A percentile compares a stretch with the other conserved stretches of the same genome.
These are phyloP conservation scores for Ennomos quercinarius DNA, from an alignment of 2,888 invertebrate species.

Conservation along the genomic window DNA sequence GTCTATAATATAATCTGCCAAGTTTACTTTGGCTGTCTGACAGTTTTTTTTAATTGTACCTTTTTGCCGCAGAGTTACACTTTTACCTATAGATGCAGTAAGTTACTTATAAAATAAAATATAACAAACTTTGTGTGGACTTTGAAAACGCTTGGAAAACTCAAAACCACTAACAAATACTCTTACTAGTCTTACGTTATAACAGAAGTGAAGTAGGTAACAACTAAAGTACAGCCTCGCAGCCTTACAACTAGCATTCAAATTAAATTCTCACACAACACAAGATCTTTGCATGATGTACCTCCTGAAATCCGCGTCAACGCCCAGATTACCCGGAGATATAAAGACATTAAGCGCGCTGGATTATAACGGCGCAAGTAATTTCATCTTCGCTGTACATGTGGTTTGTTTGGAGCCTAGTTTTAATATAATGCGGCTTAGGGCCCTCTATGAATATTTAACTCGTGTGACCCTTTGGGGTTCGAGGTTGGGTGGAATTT, in stretches of 20 bases:
- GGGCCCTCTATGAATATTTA: slow-evolving; percentile 51
- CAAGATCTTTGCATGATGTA: not conserved
- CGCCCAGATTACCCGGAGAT: slow-evolving; percentile 6
- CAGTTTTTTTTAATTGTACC: no score
- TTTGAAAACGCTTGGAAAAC: no score
- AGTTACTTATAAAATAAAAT: no score
- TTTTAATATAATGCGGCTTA: slow-evolving; percentile 49
- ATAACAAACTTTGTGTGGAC: no score
- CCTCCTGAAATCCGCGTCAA: not conserved
- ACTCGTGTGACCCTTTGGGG: slow-evolving; percentile 42
- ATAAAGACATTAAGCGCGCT: slow-evolving; percentile 12
- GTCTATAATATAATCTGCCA: no score
- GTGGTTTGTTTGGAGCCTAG: slow-evolving; percentile 35
- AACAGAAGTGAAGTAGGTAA: no score
- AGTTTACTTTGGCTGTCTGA: no score
- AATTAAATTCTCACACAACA: not conserved
- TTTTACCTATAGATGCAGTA: no score
- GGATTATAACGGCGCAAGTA: slow-evolving; percentile 22
- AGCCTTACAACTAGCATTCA: not conserved
- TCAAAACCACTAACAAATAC: no score
- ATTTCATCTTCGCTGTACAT: slow-evolving; percentile 29
- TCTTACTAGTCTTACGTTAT: no score
- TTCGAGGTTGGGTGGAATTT: slow-evolving; percentile 17
- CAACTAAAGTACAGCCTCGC: no score
- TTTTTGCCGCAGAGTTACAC: no score